Base-by-base conservation (phyloP, 2,888 invertebrate species). In the Synanthedon formicaeformis region DNA sequence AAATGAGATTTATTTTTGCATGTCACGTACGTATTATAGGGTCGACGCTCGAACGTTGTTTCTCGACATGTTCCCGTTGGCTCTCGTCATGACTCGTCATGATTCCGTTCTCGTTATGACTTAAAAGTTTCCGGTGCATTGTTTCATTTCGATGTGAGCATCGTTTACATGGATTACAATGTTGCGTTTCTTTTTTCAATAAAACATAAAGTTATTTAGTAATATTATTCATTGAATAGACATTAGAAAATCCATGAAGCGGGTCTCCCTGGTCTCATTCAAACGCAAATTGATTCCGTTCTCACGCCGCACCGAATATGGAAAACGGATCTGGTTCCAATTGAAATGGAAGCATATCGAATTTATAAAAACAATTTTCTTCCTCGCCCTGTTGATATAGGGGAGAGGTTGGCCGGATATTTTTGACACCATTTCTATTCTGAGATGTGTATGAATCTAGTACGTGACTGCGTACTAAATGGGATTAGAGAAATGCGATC, bases 291-390 rank as follows among this genome's bases (percentile, higher is more conserved):
- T 75, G 81, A 80, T 78, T 78, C 67, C 62, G 60, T 60, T 60
- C 64, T 67, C 63, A 61, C 62, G 58, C 66, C 60, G 59, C 63
- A 58, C 63, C 70, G 72, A 78, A 78, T 75, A 79, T 76, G 73
- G 76, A 70, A 60, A 71, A 72, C 72, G 74, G 73, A 76, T 73
- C 73, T 72, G 64, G 67, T 62, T 68, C 67, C 77, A 75, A 77
- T 83, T 78, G 81, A 82, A 83, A 84, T 78, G 75, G 81, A 78
- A 76, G 80, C 81, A 81, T 81, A 82, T 81, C 77, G 78, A 77
- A 82, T 83, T 78, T 75, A 81, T 81, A 79, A 83, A 83, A 84
- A 85, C 84, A 81, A 82, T 82, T 84, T 82, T 77, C 77, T 71
- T 74, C 69, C 70, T 63, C 69, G 68, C 64, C 66, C 71, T 79